phyloP scores from a whole-genome alignment of 2,888 invertebrate species.

The Pomacea canaliculata region DNA sequence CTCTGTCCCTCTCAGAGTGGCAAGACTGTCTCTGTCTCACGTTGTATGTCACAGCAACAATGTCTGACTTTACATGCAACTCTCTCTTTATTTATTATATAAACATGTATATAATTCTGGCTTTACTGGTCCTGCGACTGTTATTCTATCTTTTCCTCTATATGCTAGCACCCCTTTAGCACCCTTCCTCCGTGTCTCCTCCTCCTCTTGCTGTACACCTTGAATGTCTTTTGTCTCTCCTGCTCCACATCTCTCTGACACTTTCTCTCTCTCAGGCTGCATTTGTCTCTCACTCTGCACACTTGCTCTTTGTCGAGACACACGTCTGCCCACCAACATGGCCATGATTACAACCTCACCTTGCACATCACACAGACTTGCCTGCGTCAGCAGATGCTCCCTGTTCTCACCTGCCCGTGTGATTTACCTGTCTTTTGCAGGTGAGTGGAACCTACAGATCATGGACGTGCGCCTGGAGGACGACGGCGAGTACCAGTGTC shows the following conservation, averaged over 20 bases:
- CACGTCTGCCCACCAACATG: background rate
- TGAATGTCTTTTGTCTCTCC: background rate
- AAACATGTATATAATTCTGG: no score
- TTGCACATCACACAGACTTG: no score
- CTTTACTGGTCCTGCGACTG: no score
- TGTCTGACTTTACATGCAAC: no score
- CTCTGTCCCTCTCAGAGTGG: background rate
- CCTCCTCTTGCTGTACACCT: background rate
- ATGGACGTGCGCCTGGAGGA: conserved; percentile 91
- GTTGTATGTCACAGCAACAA: background rate
- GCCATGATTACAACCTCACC: background rate
- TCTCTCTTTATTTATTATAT: no score
- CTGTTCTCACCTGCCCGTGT: no score
- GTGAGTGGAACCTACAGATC: conserved; percentile 92
- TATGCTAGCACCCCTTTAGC: no score
- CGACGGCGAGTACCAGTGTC: conserved; percentile 94
- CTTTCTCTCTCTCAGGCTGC: conserved; percentile 21
- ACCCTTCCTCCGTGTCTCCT: no score
- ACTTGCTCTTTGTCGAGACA: no score
- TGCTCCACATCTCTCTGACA: conserved; percentile 9
- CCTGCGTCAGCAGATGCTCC: no score
- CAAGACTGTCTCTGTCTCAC: background rate
- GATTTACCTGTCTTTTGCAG: conserved; percentile 71
- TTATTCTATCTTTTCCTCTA: no score
- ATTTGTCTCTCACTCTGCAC: background rate